These are phyloP conservation scores for Pomatorhinus ruficollis DNA, from an alignment of 2,113 vertebrate species.

Conservation along the genomic window DNA sequence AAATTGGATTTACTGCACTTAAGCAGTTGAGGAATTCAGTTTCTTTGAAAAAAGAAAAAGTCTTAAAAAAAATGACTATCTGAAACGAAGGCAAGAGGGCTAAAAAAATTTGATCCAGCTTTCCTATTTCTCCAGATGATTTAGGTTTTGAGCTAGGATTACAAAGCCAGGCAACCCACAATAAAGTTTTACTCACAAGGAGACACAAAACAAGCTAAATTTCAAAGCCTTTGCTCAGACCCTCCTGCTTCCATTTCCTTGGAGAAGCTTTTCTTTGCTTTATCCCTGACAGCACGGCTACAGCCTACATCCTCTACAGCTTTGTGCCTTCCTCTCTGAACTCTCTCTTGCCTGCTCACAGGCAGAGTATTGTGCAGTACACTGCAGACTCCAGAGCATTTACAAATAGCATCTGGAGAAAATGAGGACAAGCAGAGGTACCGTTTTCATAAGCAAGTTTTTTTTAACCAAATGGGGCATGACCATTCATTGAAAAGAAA, in stretches of 20 bases:
- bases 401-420: background rate
- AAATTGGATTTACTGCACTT: constrained; percentile 26
- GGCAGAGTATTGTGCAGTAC: background rate
- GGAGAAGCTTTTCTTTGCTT: background rate
- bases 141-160: background rate
- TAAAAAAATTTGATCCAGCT: background rate
- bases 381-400: background rate
- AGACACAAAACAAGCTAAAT: background rate
- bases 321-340: background rate
- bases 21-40: background rate
- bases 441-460: background rate
- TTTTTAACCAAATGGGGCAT: background rate
- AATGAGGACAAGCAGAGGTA: background rate
- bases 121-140: background rate
- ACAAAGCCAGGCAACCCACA: background rate
- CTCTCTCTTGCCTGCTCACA: accelerated
- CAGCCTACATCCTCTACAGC: background rate
- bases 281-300: background rate
- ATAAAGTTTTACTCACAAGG: background rate
- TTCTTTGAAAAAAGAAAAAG: background rate
- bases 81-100: background rate
- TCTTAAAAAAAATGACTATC: background rate
- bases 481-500: background rate
- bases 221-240: background rate
- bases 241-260: background rate